A percentile compares a stretch with the other conserved stretches of the same genome.
These are phyloP conservation scores for Dolichomitus sp. DNA, from an alignment of 2,888 invertebrate genomes.

Conservation along the genomic window DNA sequence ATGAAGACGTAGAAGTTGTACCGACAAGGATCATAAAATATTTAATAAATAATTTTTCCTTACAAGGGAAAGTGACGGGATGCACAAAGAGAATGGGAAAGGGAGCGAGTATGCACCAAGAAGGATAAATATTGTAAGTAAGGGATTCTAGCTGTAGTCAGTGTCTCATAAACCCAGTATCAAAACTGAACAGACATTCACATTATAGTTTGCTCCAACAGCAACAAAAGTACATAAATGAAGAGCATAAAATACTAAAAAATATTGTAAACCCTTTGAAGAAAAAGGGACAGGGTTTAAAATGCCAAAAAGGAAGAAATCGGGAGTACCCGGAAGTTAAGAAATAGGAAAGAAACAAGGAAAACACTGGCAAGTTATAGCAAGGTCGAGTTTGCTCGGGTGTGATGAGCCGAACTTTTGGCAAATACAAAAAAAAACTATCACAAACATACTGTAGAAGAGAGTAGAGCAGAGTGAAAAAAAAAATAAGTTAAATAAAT, in stretches of 20 bases:
- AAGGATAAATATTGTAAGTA: no score
- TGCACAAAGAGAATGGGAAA: not conserved
- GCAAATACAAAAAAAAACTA: constrained; percentile 65
- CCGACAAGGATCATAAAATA: not conserved
- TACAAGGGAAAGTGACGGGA: not conserved
- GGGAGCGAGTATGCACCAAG: not conserved
- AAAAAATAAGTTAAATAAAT: constrained; percentile 81
- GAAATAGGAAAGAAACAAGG: constrained; percentile 12
- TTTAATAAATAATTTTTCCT: constrained; percentile 18
- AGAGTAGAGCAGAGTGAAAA: constrained; percentile 51
- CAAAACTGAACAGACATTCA: no score
- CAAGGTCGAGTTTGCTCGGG: constrained; percentile 72
- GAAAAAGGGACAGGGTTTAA: no score
- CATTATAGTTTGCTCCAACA: no score
- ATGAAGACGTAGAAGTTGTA: not conserved
- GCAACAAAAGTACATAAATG: no score
- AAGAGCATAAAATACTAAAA: no score
- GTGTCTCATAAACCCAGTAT: no score
- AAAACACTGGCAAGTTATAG: constrained; percentile 53
- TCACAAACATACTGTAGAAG: constrained; percentile 15
- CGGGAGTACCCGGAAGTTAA: constrained; percentile 16
- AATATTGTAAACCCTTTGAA: no score
- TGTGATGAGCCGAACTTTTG: constrained; percentile 76
- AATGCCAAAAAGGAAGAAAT: not conserved
- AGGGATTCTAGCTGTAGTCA: no score